Evolutionary conservation across 2,113 vertebrate species (phyloP).

Genomic region (Bostrychus sinensis): DNA sequence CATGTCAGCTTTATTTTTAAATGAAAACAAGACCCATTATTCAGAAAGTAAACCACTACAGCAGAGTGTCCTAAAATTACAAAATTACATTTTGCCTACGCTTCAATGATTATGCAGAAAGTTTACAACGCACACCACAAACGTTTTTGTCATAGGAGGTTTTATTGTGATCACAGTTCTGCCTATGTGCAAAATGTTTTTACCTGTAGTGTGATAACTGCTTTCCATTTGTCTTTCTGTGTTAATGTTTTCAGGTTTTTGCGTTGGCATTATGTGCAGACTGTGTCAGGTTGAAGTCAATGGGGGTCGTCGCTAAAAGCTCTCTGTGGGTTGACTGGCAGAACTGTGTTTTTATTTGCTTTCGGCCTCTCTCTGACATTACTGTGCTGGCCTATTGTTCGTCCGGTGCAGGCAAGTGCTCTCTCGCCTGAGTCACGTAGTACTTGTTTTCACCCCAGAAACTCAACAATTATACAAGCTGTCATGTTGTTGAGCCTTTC

Average conservation of each 20-base stretch:
- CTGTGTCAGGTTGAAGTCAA: constrained; percentile 21
- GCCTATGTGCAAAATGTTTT: constrained; percentile 3
- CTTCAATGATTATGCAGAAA: constrained; percentile 6
- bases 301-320: constrained; percentile 21
- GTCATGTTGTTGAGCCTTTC: constrained; percentile 41
- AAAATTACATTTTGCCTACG: not conserved
- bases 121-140: not conserved
- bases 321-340: constrained; percentile 23
- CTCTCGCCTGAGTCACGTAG: constrained; percentile 61
- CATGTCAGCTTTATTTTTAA: no score
- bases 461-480: constrained; percentile 34
- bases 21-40: no score
- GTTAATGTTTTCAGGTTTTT: constrained; percentile 39
- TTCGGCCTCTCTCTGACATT: constrained; percentile 54
- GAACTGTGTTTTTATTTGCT: constrained; percentile 26
- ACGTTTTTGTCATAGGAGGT: not conserved
- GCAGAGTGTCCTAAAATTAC: not conserved
- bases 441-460: constrained; percentile 50
- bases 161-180: not conserved
- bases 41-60: not conserved
- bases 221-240: constrained; percentile 29
- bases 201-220: constrained; percentile 18
- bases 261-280: constrained; percentile 15
- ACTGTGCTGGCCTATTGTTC: constrained; percentile 42
- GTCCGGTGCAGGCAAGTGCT: constrained; percentile 50